These are phyloP conservation scores for Bicyclus anynana DNA, from an alignment of 1,140 invertebrate genomes.

Conservation along the genomic window DNA sequence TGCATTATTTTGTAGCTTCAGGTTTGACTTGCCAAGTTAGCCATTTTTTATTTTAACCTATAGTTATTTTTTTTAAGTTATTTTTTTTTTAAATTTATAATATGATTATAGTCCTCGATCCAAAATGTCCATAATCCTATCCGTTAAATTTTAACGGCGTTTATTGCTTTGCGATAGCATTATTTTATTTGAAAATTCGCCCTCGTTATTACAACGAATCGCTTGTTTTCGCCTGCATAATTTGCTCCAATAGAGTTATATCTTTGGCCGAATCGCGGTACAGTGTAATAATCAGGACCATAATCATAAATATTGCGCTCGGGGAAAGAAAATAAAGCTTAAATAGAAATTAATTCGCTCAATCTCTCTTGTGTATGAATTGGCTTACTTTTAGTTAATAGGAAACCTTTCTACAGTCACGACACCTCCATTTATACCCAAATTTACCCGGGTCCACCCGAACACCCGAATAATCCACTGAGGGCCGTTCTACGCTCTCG, in stretches of 20 bases:
- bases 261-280: background rate
- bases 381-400: constrained; percentile 33
- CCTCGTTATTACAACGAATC: constrained; percentile 2
- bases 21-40: too few species aligned
- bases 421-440: constrained; percentile 69
- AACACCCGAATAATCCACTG: constrained; percentile 70
- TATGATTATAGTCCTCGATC: too few species aligned
- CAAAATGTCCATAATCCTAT: constrained; percentile 18
- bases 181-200: constrained; percentile 21
- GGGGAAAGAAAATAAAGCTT: background rate
- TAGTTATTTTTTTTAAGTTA: too few species aligned
- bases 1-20: too few species aligned
- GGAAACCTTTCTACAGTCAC: constrained; percentile 48
- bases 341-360: background rate
- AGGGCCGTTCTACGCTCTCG: constrained; percentile 65
- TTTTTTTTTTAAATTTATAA: too few species aligned
- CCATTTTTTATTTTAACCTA: too few species aligned
- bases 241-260: constrained; percentile 15
- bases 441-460: constrained; percentile 62
- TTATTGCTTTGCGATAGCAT: constrained; percentile 22
- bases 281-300: background rate
- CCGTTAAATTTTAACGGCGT: constrained; percentile 15
- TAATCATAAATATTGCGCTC: background rate
- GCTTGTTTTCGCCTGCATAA: constrained; percentile 6
- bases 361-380: background rate